A percentile compares a stretch with the other conserved stretches of the same genome.
Conservation (phyloP, 2,113 vertebrate genomes). For the Carassius gibelio region DNA sequence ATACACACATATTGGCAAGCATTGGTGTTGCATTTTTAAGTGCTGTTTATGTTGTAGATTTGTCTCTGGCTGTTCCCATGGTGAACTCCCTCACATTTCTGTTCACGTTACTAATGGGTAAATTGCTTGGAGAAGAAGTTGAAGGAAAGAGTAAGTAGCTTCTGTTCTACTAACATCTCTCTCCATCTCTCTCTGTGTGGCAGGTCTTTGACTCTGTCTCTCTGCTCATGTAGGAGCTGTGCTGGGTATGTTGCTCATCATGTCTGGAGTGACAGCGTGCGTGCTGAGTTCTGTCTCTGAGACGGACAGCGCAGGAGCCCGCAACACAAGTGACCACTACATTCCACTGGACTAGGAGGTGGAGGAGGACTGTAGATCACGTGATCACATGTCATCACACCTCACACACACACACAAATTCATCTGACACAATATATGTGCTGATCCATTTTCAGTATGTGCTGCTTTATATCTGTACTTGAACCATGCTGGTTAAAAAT, state of each 20-base stretch:
- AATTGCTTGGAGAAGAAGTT: constrained; percentile 88
- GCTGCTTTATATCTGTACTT: neutral
- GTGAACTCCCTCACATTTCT: constrained; percentile 92
- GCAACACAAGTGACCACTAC: constrained; percentile 32
- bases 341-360: neutral
- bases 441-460: neutral
- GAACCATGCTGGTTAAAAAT: neutral
- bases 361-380: neutral
- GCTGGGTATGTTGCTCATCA: constrained; percentile 83
- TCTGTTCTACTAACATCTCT: neutral
- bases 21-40: neutral
- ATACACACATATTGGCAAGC: neutral
- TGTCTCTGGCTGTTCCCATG: constrained; percentile 90
- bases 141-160: constrained; percentile 87
- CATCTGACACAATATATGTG: neutral
- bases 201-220: neutral
- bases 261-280: constrained; percentile 83
- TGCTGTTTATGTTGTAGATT: constrained; percentile 72
- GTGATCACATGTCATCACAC: neutral
- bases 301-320: constrained; percentile 26
- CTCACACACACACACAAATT: neutral
- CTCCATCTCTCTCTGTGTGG: neutral
- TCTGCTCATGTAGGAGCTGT: constrained; percentile 74
- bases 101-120: constrained; percentile 87
- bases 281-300: constrained; percentile 75